Conservation (phyloP, 1,140 invertebrate genomes). For the Drosophila nasuta region DNA sequence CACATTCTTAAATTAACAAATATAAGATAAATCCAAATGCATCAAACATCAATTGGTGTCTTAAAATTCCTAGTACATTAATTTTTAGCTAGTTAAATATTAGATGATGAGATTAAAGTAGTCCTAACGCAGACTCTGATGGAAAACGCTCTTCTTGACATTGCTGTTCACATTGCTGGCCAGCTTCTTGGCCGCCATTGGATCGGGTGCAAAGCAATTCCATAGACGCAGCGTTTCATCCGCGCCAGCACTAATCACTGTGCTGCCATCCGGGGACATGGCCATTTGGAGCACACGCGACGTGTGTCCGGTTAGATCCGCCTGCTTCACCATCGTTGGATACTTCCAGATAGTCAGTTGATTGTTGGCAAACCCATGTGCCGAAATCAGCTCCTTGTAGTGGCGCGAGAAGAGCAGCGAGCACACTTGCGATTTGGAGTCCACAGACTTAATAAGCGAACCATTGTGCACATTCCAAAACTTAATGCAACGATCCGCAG, state of each 20-base stretch:
- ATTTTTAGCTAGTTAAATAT: slow-evolving; percentile 25
- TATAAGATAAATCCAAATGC: slow-evolving; percentile 23
- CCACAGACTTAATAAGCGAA: slow-evolving; percentile 91
- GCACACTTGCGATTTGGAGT: slow-evolving; percentile 98
- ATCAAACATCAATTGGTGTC: slow-evolving; percentile 30
- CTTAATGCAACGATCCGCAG: slow-evolving; percentile 95
- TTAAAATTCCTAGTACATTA: slow-evolving; percentile 12
- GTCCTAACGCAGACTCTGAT: slow-evolving; percentile 88
- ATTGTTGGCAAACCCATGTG: slow-evolving; percentile 98
- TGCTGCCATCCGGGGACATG: slow-evolving; percentile 97
- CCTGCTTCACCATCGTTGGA: slow-evolving; percentile 93
- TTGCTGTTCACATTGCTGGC: slow-evolving; percentile 87
- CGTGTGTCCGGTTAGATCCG: slow-evolving; percentile 94
- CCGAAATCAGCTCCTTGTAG: slow-evolving; percentile 97
- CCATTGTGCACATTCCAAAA: slow-evolving; percentile 98
- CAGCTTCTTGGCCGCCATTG: slow-evolving; percentile 90
- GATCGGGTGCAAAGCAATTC: slow-evolving; percentile 96
- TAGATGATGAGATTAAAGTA: neutral
- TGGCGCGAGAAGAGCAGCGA: slow-evolving; percentile 96
- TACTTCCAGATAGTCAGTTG: slow-evolving; percentile 99
- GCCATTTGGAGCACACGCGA: slow-evolving; percentile 95
- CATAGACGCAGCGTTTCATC: slow-evolving; percentile 97
- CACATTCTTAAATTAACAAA: slow-evolving; percentile 52
- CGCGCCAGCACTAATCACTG: slow-evolving; percentile 96
- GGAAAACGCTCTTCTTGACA: slow-evolving; percentile 89